phyloP scores from a whole-genome alignment of 2,888 invertebrate species.

The Willowsia nigromaculata region DNA sequence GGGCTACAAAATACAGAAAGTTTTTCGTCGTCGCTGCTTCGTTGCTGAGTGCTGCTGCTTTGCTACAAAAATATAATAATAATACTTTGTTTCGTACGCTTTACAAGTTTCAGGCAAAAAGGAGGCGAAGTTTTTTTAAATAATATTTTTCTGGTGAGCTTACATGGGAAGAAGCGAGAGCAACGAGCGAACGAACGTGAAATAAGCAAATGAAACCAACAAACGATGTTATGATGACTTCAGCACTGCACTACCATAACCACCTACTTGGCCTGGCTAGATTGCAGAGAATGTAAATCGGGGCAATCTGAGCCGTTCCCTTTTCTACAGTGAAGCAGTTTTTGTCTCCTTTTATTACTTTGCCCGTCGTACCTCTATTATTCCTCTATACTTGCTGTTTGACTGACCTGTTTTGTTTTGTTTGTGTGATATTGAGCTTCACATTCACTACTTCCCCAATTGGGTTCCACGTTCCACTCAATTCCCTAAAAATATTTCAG shows the following conservation, averaged over 20 bases:
- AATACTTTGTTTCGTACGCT: constrained; percentile 26
- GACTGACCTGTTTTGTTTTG: neutral
- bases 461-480: too few species aligned
- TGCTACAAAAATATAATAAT: constrained; percentile 21
- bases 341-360: neutral
- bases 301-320: constrained; percentile 28
- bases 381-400: neutral
- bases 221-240: constrained; percentile 32
- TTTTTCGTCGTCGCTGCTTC: neutral
- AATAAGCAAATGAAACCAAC: neutral
- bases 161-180: neutral
- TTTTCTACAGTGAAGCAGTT: constrained; percentile 1
- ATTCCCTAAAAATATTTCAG: too few species aligned
- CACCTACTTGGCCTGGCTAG: neutral
- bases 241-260: neutral
- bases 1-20: neutral
- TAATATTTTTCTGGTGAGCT: neutral
- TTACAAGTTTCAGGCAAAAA: neutral
- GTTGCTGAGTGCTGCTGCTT: neutral
- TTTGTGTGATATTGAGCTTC: too few species aligned
- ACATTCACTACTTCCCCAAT: too few species aligned
- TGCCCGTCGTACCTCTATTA: neutral
- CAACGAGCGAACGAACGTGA: neutral
- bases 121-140: constrained; percentile 14
- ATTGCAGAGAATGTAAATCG: too few species aligned